These are phyloP conservation scores for Paramisgurnus dabryanus DNA, from an alignment of 2,113 vertebrate species.

Conservation along the genomic window DNA sequence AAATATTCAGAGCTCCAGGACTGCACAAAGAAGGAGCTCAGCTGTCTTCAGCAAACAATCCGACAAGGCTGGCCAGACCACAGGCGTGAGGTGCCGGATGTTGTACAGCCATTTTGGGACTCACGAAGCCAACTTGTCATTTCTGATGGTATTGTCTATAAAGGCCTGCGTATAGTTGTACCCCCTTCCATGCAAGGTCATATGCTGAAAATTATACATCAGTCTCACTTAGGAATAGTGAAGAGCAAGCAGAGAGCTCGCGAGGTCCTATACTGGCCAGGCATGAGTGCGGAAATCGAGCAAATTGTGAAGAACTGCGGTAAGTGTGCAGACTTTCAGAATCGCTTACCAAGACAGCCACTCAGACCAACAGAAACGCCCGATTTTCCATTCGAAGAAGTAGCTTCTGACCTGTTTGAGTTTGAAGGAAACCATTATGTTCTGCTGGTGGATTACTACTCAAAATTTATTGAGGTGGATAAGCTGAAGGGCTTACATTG, in stretches of 20 bases:
- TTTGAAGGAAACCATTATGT: constrained; percentile 42
- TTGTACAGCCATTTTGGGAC: constrained; percentile 30
- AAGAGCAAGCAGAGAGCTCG: constrained; percentile 40
- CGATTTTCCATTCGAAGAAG: constrained; percentile 27
- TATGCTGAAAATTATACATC: constrained; percentile 38
- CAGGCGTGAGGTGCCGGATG: background rate
- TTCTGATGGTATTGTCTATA: constrained; percentile 24
- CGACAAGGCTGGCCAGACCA: constrained; percentile 14
- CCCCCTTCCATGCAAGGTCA: constrained; percentile 5
- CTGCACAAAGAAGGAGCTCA: constrained; percentile 6
- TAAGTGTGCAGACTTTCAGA: constrained; percentile 45
- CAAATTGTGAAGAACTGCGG: constrained; percentile 34
- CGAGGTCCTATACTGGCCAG: constrained; percentile 24
- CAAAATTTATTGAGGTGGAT: constrained; percentile 41
- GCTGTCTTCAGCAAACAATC: constrained; percentile 17
- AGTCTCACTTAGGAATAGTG: constrained; percentile 41
- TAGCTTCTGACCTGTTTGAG: constrained; percentile 45
- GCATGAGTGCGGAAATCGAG: constrained; percentile 39
- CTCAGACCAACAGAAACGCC: constrained; percentile 37
- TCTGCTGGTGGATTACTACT: constrained; percentile 41
- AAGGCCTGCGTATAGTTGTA: constrained; percentile 32
- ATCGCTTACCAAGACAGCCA: constrained; percentile 32
- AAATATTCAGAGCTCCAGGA: constrained; percentile 34
- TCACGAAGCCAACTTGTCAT: constrained; percentile 34
- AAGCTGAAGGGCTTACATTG: constrained; percentile 27